These are phyloP conservation scores for Achroia grisella DNA, from an alignment of 1,140 invertebrate genomes.

Conservation along the genomic window DNA sequence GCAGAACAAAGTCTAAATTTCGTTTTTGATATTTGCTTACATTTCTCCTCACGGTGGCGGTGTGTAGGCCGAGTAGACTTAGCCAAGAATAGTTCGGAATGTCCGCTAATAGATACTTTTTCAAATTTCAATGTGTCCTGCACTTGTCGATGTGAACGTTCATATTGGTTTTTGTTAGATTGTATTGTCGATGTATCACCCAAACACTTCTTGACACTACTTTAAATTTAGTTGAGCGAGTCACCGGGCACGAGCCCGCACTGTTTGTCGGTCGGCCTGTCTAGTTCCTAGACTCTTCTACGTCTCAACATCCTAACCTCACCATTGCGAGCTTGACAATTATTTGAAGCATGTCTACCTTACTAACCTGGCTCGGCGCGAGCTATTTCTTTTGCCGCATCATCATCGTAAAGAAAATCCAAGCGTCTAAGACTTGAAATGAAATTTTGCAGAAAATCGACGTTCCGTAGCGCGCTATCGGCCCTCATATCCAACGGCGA, in stretches of 20 bases:
- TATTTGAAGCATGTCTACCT: conserved; percentile 68
- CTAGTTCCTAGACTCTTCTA: conserved; percentile 51
- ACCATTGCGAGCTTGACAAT: conserved; percentile 68
- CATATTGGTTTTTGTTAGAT: conserved; percentile 64
- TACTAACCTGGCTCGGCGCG: conserved; percentile 66
- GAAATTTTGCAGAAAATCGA: conserved; percentile 74
- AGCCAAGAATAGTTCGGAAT: conserved; percentile 66
- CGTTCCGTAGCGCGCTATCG: conserved; percentile 74
- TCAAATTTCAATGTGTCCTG: conserved; percentile 65
- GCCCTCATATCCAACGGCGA: conserved; percentile 72
- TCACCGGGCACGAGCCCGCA: conserved; percentile 35
- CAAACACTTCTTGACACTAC: conserved; percentile 53
- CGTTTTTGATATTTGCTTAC: conserved; percentile 72
- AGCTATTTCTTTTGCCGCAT: conserved; percentile 66
- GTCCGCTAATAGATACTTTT: conserved; percentile 65
- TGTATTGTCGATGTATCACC: conserved; percentile 71
- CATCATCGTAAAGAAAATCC: conserved; percentile 44
- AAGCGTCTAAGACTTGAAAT: conserved; percentile 64
- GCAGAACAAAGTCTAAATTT: conserved; percentile 73
- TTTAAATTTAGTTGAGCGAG: conserved; percentile 15
- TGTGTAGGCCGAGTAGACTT: conserved; percentile 66
- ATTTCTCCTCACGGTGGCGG: conserved; percentile 66
- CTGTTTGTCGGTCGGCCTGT: conserved; percentile 35
- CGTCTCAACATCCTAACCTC: conserved; percentile 59
- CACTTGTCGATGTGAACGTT: conserved; percentile 70